Conservation (phyloP, 2,888 invertebrate genomes). For the Dryadula phaetusa region DNA sequence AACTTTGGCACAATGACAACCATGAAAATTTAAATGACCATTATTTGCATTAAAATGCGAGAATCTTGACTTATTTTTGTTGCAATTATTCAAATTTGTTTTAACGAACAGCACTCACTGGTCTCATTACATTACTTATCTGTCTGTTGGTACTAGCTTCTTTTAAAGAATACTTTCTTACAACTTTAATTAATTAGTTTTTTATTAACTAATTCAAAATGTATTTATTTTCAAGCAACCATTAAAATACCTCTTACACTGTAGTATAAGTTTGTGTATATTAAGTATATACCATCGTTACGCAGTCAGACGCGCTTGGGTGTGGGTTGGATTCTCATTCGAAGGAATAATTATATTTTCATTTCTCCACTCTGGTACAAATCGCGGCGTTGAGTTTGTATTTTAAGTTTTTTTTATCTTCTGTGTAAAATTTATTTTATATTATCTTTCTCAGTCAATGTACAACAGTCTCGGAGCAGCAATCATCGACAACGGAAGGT, state of each 20-base stretch:
- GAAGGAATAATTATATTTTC: no score
- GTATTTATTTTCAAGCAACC: not conserved
- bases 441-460: slow-evolving; percentile 81
- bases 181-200: not conserved
- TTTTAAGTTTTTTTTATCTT: not conserved
- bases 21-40: slow-evolving; percentile 35
- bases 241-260: no score
- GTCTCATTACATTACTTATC: slow-evolving; percentile 10
- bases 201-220: not conserved
- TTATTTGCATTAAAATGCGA: slow-evolving; percentile 39
- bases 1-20: slow-evolving; percentile 27
- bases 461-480: slow-evolving; percentile 94
- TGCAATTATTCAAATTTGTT: slow-evolving; percentile 37
- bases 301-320: no score
- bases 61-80: slow-evolving; percentile 34
- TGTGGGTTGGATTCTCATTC: no score
- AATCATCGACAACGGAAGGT: slow-evolving; percentile 87
- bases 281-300: no score
- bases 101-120: slow-evolving; percentile 24
- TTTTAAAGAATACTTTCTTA: slow-evolving; percentile 4
- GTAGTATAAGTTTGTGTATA: no score
- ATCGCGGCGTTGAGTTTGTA: no score
- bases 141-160: not conserved
- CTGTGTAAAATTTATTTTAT: not conserved
- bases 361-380: no score